These are phyloP conservation scores for Gallinago jamesoni DNA, from an alignment of 2,113 vertebrate species.

Conservation along the genomic window DNA sequence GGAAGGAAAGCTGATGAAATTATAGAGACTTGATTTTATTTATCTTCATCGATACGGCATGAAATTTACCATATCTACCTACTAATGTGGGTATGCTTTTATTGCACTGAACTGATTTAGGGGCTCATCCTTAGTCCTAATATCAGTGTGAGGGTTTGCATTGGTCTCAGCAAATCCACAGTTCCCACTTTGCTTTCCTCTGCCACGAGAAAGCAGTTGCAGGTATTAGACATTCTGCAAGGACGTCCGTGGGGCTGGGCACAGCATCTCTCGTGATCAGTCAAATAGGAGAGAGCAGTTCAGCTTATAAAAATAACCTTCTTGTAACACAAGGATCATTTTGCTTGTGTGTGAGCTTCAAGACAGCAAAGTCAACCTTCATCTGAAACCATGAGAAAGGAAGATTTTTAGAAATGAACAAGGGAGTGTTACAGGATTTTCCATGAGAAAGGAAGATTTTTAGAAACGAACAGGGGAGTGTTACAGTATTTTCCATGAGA, in stretches of 20 bases:
- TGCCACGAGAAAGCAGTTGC: neutral
- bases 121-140: neutral
- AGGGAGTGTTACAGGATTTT: neutral
- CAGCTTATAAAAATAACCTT: neutral
- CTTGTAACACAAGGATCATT: neutral
- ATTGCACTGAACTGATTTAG: neutral
- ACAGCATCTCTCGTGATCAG: neutral
- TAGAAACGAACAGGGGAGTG: neutral
- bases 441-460: neutral
- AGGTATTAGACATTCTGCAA: neutral
- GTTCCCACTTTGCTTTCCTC: neutral
- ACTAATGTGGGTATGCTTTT: neutral
- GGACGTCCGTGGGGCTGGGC: neutral
- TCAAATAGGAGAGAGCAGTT: neutral
- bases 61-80: neutral
- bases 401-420: neutral
- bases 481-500: neutral
- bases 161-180: neutral
- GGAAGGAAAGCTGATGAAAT: neutral
- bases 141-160: neutral
- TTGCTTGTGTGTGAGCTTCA: neutral
- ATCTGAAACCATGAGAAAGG: neutral
- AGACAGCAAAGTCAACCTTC: neutral
- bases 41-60: neutral
- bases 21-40: neutral